phyloP scores from a whole-genome alignment of 2,888 invertebrate species.

The Morinoia aosen region DNA sequence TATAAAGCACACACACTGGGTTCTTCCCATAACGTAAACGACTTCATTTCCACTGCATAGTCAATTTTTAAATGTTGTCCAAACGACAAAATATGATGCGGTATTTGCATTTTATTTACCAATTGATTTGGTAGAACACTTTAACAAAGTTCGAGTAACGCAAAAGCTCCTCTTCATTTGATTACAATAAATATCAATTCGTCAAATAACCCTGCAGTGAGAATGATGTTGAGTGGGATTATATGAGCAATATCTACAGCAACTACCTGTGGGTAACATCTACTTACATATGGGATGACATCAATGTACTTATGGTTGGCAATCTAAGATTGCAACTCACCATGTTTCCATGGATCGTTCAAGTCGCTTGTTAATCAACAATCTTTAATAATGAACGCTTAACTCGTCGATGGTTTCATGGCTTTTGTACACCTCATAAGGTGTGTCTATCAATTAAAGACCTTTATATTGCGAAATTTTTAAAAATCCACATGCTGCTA shows the following conservation, averaged over 20 bases:
- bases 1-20: background rate
- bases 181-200: background rate
- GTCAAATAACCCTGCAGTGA: background rate
- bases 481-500: no score
- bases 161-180: background rate
- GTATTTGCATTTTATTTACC: background rate
- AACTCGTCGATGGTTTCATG: no score
- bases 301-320: background rate
- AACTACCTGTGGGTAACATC: background rate
- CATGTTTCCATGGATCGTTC: background rate
- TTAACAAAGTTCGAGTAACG: no score
- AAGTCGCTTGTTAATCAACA: background rate
- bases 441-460: no score
- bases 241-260: no score
- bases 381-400: background rate
- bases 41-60: background rate
- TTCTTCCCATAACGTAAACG: background rate
- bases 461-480: no score
- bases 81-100: background rate
- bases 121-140: background rate
- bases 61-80: background rate
- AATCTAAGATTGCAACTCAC: background rate
- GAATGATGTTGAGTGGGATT: background rate
- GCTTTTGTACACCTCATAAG: no score
- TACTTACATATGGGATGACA: background rate